Percentiles rank a stretch among this genome's conserved stretches.
These are phyloP conservation scores for Sciaenops ocellatus DNA, from an alignment of 2,797 vertebrate genomes.

Conservation along the genomic window DNA sequence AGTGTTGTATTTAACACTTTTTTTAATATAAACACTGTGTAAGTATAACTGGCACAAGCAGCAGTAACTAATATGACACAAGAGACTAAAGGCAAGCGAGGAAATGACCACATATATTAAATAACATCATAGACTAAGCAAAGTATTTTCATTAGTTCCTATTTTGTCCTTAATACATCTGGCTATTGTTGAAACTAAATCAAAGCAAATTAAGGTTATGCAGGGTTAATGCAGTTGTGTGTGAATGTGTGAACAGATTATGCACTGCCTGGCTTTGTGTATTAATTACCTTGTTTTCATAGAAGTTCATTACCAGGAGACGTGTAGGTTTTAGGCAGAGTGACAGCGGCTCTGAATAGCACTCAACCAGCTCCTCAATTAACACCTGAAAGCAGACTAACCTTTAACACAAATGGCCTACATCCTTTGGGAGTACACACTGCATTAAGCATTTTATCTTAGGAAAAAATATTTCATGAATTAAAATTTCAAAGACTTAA, in stretches of 20 bases:
- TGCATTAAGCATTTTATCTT: background rate
- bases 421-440: background rate
- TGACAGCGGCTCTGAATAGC: background rate
- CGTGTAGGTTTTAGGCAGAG: background rate
- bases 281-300: background rate
- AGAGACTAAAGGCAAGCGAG: background rate
- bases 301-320: background rate
- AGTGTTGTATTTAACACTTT: background rate
- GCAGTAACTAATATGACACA: background rate
- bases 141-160: background rate
- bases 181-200: constrained; percentile 5
- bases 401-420: background rate
- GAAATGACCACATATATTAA: background rate
- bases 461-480: background rate
- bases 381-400: constrained; percentile 6
- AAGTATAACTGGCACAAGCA: background rate
- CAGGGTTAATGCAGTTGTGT: background rate
- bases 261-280: background rate
- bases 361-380: background rate
- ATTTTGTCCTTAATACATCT: background rate
- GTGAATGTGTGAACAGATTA: background rate
- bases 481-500: background rate
- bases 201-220: constrained; percentile 1
- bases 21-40: background rate
- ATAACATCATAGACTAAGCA: background rate